Evolutionary conservation across 2,113 vertebrate genomes (phyloP), one percentile per base, ranked within the genome.

Genomic region (Scartelaos histophorus): DNA sequence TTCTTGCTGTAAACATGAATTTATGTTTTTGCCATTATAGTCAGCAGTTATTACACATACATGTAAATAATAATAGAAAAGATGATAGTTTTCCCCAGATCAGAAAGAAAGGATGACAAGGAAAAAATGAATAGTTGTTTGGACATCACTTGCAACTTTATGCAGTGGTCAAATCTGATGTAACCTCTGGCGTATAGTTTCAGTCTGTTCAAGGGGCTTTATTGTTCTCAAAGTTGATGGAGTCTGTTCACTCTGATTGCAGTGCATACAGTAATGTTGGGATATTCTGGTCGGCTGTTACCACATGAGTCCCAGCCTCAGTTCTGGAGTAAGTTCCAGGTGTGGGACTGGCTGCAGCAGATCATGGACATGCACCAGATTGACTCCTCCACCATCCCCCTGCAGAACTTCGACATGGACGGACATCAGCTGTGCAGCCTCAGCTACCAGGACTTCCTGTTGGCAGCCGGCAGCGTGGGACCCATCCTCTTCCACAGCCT

Each of bases 321-420:
- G 79, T 96, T 95, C 86, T 99, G 98, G 98, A 96, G 91, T 69
- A 99, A 98, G 71, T 97, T 93, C 87, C 98, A 99, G 91, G 97
- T 99, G 77, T 99, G 98, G 98, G 96, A 98, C 53, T 99, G 98
- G 98, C 94, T 99, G 83, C 98, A 98, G 78, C 96, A 99, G 81
- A 93, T 96, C 10, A 92, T 98, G 93, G 98, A 99, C 87, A 93
- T 96, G 86, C 95, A 98, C 88, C 97, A 99, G 82, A 94, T 99
- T 25, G 97, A 99, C 19, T 94, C 96, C 81, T 94, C 90, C 85
- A 96, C 90, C 84, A 94, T 98, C 87, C 95, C 96, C 45, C 97
- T 99, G 85, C 95, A 96, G 76, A 97, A 98, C 91, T 98, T 99
- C 66, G 96, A 99, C 61, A 88, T 98, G 79, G 95, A 95, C 0